These are phyloP conservation scores for Apomyelois bistriatella DNA, from an alignment of 2,888 invertebrate genomes.

Conservation along the genomic window DNA sequence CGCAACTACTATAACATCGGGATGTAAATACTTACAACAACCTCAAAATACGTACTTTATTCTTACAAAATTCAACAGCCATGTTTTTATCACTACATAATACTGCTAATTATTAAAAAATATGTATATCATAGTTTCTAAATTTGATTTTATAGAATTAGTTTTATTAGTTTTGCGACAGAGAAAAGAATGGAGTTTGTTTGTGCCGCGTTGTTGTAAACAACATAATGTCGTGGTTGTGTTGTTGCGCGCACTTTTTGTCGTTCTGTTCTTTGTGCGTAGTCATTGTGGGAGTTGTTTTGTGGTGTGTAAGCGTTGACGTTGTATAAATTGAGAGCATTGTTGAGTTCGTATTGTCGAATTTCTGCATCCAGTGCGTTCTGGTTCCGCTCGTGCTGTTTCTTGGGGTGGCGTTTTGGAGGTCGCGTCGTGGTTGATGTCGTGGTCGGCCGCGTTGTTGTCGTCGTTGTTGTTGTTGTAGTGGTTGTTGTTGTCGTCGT, in stretches of 20 bases:
- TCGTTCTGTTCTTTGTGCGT: slow-evolving; percentile 61
- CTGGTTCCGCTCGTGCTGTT: slow-evolving; percentile 58
- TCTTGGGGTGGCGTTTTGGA: slow-evolving; percentile 64
- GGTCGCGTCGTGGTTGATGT: slow-evolving; percentile 50
- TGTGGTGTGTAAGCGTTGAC: slow-evolving; percentile 45
- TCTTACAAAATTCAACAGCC: slow-evolving; percentile 74
- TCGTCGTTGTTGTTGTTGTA: slow-evolving; percentile 64
- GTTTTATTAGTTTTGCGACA: slow-evolving; percentile 27
- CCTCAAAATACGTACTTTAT: slow-evolving; percentile 57
- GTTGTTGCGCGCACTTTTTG: slow-evolving; percentile 71
- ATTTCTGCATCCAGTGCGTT: slow-evolving; percentile 61
- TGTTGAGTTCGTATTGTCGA: slow-evolving; percentile 57
- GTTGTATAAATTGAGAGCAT: slow-evolving; percentile 61
- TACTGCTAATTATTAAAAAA: slow-evolving; percentile 31
- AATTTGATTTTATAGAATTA: slow-evolving; percentile 31
- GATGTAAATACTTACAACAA: slow-evolving; percentile 59
- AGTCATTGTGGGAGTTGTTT: slow-evolving; percentile 59
- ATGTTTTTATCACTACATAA: slow-evolving; percentile 68
- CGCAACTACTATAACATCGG: slow-evolving; percentile 56
- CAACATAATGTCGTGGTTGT: slow-evolving; percentile 56
- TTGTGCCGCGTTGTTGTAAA: slow-evolving; percentile 42
- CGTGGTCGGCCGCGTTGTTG: slow-evolving; percentile 49
- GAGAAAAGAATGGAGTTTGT: slow-evolving; percentile 15
- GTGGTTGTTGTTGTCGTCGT: slow-evolving; percentile 69
- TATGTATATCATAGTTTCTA: slow-evolving; percentile 20